Conservation (phyloP, 2,888 invertebrate genomes). For the Macrosoma leucophasiata region DNA sequence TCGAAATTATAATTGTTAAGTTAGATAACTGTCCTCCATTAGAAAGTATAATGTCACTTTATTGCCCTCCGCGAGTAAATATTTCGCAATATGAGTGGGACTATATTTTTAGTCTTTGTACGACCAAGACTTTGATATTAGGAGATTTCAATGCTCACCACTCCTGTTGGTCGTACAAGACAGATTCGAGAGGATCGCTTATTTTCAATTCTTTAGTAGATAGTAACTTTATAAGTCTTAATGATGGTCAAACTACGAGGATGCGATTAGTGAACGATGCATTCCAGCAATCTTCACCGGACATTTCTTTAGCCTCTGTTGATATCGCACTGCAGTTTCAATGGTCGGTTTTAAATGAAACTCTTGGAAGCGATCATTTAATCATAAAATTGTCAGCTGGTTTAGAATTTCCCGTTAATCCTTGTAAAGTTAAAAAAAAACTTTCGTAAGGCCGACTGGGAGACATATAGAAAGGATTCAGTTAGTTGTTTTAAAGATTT, state of each 20-base stretch:
- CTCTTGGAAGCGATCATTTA: conserved; percentile 17
- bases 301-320: conserved; percentile 15
- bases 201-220: conserved; percentile 17
- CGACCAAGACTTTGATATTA: conserved; percentile 13
- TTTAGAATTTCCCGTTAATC: not conserved
- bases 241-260: conserved; percentile 15
- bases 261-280: conserved; percentile 10
- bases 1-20: conserved; percentile 11
- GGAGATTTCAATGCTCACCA: conserved; percentile 27
- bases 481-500: no score
- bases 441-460: conserved; percentile 18
- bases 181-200: conserved; percentile 17
- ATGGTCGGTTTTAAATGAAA: conserved; percentile 17
- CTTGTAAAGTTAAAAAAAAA: conserved; percentile 11
- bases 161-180: conserved; percentile 21
- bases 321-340: conserved; percentile 15
- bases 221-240: conserved; percentile 7
- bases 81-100: no score
- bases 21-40: conserved; percentile 6
- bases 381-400: conserved; percentile 10
- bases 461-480: conserved; percentile 15
- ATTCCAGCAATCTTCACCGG: no score
- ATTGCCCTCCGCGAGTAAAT: no score
- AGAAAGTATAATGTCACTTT: conserved; percentile 6
- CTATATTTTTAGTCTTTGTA: conserved; percentile 5